Evolutionary conservation across 1,140 invertebrate species (phyloP), one percentile per base, ranked within the genome.

Genomic region (Drosophila tsacasi): DNA sequence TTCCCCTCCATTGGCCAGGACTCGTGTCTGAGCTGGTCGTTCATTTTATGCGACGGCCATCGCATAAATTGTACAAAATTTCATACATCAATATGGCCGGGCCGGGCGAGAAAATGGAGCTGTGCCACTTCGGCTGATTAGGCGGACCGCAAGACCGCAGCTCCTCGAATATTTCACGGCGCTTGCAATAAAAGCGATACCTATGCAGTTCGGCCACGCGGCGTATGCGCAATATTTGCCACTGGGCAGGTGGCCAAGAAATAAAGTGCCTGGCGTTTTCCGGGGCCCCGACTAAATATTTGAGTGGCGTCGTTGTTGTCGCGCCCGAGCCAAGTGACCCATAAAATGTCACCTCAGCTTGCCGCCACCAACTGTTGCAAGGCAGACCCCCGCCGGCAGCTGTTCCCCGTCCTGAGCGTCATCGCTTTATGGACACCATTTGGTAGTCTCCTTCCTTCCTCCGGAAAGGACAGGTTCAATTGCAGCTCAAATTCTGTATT

Each of bases 31-130:
- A 74, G 47, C 54, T 67, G 79, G 57, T 80, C 78, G 78, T 80
- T 64, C 78, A 68, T 76, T 79, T 79, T 79, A 79, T 79, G 76
- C 76, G 66, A 73, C 76, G 76, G 49, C 76, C 67, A 79, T 54
- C 52, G 76, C 76, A 79, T 79, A 79, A 79, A 79, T 79, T 79
- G 72, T 46, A 47, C 49, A 60, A 79, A 79, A 78, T 78, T 76
- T 77, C 75, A 78, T 78, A 78, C 75, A 69, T 78, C 75, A 78
- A 78, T 78, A 69, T 42, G 50, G 35, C 37, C 35, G 54, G 44
- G 13, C 19, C 27, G 65, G 27, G 40, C 66, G 55, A 40, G 39
- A 42, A 61, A 60, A 71, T 52, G 58, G 50, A 50, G 64, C 37
- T 42, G 10, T 62, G 57, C 30, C 74, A 78, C 75, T 78, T 78